These are phyloP conservation scores for Agrochola litura DNA, from an alignment of 2,888 invertebrate genomes.

Conservation along the genomic window DNA sequence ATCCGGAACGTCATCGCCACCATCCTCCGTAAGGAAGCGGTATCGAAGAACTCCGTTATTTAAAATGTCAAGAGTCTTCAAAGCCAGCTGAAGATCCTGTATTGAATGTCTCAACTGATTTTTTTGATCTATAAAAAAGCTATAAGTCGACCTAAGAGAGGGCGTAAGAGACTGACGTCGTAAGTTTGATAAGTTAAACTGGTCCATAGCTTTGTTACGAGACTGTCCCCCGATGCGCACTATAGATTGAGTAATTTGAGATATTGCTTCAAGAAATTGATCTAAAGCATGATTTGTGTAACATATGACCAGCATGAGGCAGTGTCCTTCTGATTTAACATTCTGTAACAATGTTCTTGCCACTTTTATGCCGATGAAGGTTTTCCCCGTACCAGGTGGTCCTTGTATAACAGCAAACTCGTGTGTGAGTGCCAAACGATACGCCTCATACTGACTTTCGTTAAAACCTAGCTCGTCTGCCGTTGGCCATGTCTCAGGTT, in stretches of 20 bases:
- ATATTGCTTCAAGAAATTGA: constrained; percentile 94
- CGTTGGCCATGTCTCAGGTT: constrained; percentile 86
- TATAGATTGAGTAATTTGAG: constrained; percentile 90
- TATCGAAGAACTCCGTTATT: constrained; percentile 74
- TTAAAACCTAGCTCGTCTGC: constrained; percentile 89
- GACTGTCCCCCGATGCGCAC: constrained; percentile 93
- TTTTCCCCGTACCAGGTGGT: constrained; percentile 97
- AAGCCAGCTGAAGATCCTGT: constrained; percentile 67
- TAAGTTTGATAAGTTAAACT: constrained; percentile 85
- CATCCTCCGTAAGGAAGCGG: constrained; percentile 40
- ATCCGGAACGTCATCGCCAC: constrained; percentile 60
- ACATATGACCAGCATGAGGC: constrained; percentile 93
- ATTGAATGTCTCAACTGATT: constrained; percentile 66
- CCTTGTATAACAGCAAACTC: constrained; percentile 95
- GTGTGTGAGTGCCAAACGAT: constrained; percentile 91
- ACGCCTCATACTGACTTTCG: constrained; percentile 92
- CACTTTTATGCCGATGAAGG: constrained; percentile 94
- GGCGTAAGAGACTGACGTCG: constrained; percentile 57
- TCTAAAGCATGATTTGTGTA: constrained; percentile 97
- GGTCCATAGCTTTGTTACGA: constrained; percentile 85
- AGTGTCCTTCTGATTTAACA: constrained; percentile 65
- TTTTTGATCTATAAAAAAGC: constrained; percentile 71
- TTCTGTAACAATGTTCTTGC: constrained; percentile 92
- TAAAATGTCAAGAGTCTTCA: constrained; percentile 72
- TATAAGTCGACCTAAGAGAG: constrained; percentile 35